Conservation (phyloP, 2,797 vertebrate genomes). For the Brotula barbata region DNA sequence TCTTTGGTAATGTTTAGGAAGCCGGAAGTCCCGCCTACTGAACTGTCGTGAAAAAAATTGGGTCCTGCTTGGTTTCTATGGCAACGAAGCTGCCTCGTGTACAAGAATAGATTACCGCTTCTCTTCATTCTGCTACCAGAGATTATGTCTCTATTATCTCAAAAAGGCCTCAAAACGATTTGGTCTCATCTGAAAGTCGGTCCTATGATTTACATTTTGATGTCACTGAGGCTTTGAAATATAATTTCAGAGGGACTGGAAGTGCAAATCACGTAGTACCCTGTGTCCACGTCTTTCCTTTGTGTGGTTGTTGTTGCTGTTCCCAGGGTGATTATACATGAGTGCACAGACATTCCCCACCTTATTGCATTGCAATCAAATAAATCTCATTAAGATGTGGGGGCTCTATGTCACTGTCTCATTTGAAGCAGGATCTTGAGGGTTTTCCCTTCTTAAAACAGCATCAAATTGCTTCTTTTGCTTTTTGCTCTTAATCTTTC, state of each 20-base stretch:
- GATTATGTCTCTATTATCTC: slow-evolving; percentile 44
- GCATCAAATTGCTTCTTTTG: background rate
- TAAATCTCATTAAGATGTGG: slow-evolving; percentile 2
- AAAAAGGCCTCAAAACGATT: background rate
- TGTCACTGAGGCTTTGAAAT: background rate
- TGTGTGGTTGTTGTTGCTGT: background rate
- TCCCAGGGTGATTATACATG: background rate
- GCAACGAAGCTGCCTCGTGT: slow-evolving; percentile 58
- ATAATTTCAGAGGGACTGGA: background rate
- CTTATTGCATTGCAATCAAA: slow-evolving; percentile 2
- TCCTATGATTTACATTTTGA: background rate
- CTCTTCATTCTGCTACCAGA: slow-evolving; percentile 45
- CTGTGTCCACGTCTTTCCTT: background rate
- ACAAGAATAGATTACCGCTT: slow-evolving; percentile 59
- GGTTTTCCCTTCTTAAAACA: background rate
- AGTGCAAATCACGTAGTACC: background rate
- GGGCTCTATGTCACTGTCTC: background rate
- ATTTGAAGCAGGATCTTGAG: background rate
- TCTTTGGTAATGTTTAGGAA: slow-evolving; percentile 16
- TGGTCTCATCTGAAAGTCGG: background rate
- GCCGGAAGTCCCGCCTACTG: slow-evolving; percentile 54
- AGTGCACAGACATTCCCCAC: slow-evolving; percentile 1
- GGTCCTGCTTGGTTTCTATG: slow-evolving; percentile 71
- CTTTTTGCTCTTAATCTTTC: no score
- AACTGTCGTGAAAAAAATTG: slow-evolving; percentile 56